phyloP scores from a whole-genome alignment of 2,888 invertebrate species.

The Limnephilus auricula region DNA sequence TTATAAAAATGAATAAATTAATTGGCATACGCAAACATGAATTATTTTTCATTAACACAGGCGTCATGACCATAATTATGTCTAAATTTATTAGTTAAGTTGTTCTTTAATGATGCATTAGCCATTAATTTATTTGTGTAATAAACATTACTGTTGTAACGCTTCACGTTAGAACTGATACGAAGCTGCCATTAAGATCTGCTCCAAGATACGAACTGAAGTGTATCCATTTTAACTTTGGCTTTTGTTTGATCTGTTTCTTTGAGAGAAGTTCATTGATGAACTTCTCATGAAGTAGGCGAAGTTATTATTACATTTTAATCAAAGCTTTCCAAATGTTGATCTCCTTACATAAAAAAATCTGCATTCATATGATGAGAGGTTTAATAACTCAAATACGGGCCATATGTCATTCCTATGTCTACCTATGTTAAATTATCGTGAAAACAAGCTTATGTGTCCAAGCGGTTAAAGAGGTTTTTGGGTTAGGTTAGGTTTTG shows the following conservation, averaged over 20 bases:
- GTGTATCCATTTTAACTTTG: slow-evolving; percentile 19
- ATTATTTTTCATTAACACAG: background rate
- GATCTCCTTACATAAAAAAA: too few species aligned
- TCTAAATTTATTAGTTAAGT: background rate
- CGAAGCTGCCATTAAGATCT: slow-evolving; percentile 24
- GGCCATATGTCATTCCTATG: too few species aligned
- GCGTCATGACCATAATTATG: background rate
- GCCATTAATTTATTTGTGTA: slow-evolving; percentile 23
- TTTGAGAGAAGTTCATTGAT: background rate
- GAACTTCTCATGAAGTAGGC: background rate
- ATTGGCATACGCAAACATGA: too few species aligned
- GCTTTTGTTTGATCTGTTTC: slow-evolving; percentile 7
- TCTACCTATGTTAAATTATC: too few species aligned
- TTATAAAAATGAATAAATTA: too few species aligned
- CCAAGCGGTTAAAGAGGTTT: background rate
- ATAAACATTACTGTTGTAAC: slow-evolving; percentile 39
- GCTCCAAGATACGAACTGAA: slow-evolving; percentile 15
- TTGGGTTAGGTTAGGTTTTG: background rate
- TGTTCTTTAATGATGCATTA: background rate
- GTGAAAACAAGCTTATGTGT: too few species aligned
- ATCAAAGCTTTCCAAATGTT: background rate
- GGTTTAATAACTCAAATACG: too few species aligned
- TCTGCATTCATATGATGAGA: too few species aligned
- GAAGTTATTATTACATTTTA: background rate
- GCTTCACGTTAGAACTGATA: slow-evolving; percentile 21